Base-by-base conservation (phyloP, 1,140 invertebrate species). In the Hyles euphorbiae region DNA sequence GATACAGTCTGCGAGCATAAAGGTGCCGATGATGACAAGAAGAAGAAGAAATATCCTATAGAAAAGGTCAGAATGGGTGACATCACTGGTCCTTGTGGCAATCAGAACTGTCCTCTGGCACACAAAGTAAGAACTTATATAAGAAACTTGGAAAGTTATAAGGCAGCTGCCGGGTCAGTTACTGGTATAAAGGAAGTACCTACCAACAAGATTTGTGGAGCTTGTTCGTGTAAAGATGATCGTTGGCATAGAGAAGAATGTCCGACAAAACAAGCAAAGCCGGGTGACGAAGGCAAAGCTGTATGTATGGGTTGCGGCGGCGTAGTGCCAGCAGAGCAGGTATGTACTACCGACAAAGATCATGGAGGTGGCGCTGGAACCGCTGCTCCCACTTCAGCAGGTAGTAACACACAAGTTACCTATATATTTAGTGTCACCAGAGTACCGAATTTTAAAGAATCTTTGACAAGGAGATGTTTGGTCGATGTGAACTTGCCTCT, bases 51-150 rank as follows among this genome's bases (percentile, higher is more conserved):
- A 52, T 81, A 85, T 81, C 68, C 79, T 32, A 83, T 85, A 46
- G 67, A 82, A 59, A 88, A 86, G 59, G 86, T 88, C 11, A 72
- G 76, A 58, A 88, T 88, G 83, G 84, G 84, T 48, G 84, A 88
- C 62, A 88, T 88, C 32, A 73, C 59, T 22, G 84, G 86, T 9
- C 81, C 86, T 34, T 88, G 86, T 71, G 86, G 86, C 48, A 88
- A 88, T 69, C 43, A 71, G 5, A 88, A 83, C 34, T 88, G 86
- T 70, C 58, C 75, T 34, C 64, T 88, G 56, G 81, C 83, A 34
- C 86, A 88, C 60, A 88, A 83, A 75, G 75, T 88, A 11, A 82
- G 60, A 68, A 78, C 60, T 5, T 88, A 88, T 64, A 80, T 88
- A 50, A 76, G 86, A 73, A 81, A 81, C 54, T 58, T 87, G 53